These are phyloP conservation scores for Diarsia mendica DNA, from an alignment of 2,888 invertebrate genomes.

Conservation along the genomic window DNA sequence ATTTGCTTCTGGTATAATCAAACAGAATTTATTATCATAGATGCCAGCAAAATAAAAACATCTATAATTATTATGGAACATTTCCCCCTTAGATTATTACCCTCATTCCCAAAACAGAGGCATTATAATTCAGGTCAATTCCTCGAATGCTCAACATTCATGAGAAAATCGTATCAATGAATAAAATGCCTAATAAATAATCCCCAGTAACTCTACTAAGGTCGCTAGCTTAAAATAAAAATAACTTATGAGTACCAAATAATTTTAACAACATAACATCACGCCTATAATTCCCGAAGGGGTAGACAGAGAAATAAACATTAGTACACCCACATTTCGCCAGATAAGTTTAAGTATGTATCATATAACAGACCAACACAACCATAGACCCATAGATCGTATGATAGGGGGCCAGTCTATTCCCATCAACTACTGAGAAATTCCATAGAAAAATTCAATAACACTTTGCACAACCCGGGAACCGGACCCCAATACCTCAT, in stretches of 20 bases:
- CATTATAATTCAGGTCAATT: conserved; percentile 35
- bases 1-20: not conserved
- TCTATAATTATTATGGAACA: conserved; percentile 24
- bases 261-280: conserved; percentile 8
- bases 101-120: conserved; percentile 31
- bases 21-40: not conserved
- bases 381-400: no score
- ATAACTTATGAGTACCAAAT: conserved; percentile 17
- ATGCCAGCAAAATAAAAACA: not conserved
- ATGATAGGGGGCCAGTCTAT: no score
- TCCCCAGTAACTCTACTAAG: conserved; percentile 4
- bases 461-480: no score
- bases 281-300: no score
- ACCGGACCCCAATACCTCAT: no score
- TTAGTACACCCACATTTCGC: no score
- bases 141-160: conserved; percentile 41
- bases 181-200: conserved; percentile 40
- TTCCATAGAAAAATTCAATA: no score
- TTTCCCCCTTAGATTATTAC: conserved; percentile 15
- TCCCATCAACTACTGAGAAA: no score
- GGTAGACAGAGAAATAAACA: no score
- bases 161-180: conserved; percentile 37
- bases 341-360: no score
- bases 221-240: conserved; percentile 33
- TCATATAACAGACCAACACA: no score